Base-by-base conservation (phyloP, 2,888 invertebrate species). In the Napeogenes inachia region DNA sequence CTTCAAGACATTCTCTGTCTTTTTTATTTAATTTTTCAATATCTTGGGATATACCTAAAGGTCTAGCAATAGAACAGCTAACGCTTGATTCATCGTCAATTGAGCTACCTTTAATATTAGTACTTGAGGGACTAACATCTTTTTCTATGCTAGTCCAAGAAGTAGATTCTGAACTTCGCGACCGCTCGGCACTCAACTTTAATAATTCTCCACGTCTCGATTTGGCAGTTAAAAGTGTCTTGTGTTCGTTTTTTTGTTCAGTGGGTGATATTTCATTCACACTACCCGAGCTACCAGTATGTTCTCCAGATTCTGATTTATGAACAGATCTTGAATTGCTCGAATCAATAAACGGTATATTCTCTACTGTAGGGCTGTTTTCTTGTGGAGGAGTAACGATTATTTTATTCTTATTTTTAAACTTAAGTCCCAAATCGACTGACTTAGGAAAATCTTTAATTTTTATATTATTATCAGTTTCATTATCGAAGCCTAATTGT, bases 61-160 rank as follows among this genome's bases (percentile, higher is more conserved):
- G 94, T 65, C 94, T 91, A 0, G 95, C 95, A 72, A 96, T 95
- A 0, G 96, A 95, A 78, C 95, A 95, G 79, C 94, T 94, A 0
- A 93, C 92, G 79, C 94, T 94, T 0, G 94, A 94, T 77, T 95
- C 94, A 67, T 95, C 94, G 54, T 93, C 93, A 30, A 93, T 85
- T 1, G 93, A 93, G 73, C 92, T 93, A 54, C 94, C 94, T 79
- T 94, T 94, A 64, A 93, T 92, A 63, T 92, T 89, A 12, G 91
- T 87, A 71, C 91, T 89, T 2, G 90, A 91, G 10, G 94, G 93
- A 73, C 94, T 94, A 0, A 89, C 85, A 75, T 94, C 94, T 79
- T 94, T 94, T 77, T 94, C 94, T n/a, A 94, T 93, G 73, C 94
- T 94, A 0, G 95, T 95, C 94, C 95, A 95, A 0, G 95, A 95